A percentile compares a stretch with the other conserved stretches of the same genome.
Conservation (phyloP, 2,888 invertebrate species). For the Nomada ruficornis region DNA sequence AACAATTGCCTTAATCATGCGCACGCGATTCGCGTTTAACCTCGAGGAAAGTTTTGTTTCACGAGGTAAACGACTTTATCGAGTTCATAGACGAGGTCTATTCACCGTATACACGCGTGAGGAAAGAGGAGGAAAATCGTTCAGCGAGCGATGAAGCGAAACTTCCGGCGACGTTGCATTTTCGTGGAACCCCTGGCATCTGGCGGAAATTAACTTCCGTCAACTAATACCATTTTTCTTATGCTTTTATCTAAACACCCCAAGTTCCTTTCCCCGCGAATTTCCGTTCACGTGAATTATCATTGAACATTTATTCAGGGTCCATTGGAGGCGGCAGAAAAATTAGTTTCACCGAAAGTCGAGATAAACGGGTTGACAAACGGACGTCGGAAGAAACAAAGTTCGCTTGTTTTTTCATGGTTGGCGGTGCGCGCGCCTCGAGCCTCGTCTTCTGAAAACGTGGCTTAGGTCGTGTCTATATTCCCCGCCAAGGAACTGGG, state of each 20-base stretch:
- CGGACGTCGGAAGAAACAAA: neutral
- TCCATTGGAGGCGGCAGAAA: no score
- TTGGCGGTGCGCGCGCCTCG: constrained; percentile 33
- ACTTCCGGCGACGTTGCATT: constrained; percentile 15
- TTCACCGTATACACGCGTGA: neutral
- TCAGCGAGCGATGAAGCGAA: constrained; percentile 23
- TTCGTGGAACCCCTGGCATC: neutral
- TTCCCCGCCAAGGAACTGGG: constrained; percentile 51
- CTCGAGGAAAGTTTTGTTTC: neutral
- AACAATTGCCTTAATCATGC: neutral
- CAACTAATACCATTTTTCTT: constrained; percentile 3
- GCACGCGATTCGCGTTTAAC: constrained; percentile 10
- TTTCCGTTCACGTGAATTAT: neutral
- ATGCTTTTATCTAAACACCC: neutral
- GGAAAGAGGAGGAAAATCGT: constrained; percentile 22
- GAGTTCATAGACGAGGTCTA: constrained; percentile 6
- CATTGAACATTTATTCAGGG: neutral
- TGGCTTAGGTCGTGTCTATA: constrained; percentile 46
- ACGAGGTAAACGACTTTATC: constrained; percentile 41
- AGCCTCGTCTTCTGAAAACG: constrained; percentile 45
- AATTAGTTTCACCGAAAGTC: neutral
- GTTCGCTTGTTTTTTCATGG: neutral
- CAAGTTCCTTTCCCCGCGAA: neutral
- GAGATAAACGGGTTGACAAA: neutral
- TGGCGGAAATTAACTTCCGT: constrained; percentile 27